phyloP scores from a whole-genome alignment of 1,140 invertebrate genomes.

The Sycophaga agraensis region DNA sequence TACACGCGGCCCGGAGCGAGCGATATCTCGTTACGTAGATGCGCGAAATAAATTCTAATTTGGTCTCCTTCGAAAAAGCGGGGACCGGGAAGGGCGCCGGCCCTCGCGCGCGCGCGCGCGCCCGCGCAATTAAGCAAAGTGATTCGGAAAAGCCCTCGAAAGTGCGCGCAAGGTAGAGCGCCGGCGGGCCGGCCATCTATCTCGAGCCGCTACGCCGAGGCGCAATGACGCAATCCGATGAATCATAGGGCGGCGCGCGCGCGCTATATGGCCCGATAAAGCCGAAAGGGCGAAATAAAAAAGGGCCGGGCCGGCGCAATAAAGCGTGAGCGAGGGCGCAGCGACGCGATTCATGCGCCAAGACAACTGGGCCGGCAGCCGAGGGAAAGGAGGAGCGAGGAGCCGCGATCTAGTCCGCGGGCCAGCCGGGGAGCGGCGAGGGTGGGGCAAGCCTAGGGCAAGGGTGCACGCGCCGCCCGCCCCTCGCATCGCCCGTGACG shows the following conservation, averaged over 20 bases:
- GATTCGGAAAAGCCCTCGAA: conserved; percentile 20
- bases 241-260: conserved; percentile 1
- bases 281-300: not conserved
- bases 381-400: not conserved
- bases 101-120: too few species aligned
- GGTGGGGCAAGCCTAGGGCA: not conserved
- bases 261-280: not conserved
- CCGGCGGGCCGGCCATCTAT: not conserved
- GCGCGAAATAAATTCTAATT: conserved; percentile 26
- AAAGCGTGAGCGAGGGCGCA: not conserved
- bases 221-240: conserved; percentile 22
- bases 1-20: too few species aligned
- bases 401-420: not conserved
- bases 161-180: not conserved
- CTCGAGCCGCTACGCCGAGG: not conserved
- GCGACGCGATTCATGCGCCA: too few species aligned
- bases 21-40: conserved; percentile 7
- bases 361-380: not conserved
- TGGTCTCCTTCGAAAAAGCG: conserved; percentile 9
- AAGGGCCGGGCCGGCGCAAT: too few species aligned
- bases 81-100: not conserved
- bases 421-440: not conserved
- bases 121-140: conserved; percentile 21
- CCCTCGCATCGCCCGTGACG: conserved; percentile 8
- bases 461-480: not conserved